A percentile compares a stretch with the other conserved stretches of the same genome.
Evolutionary conservation across 2,888 invertebrate species (phyloP).

Genomic region (Drosophila atripex): DNA sequence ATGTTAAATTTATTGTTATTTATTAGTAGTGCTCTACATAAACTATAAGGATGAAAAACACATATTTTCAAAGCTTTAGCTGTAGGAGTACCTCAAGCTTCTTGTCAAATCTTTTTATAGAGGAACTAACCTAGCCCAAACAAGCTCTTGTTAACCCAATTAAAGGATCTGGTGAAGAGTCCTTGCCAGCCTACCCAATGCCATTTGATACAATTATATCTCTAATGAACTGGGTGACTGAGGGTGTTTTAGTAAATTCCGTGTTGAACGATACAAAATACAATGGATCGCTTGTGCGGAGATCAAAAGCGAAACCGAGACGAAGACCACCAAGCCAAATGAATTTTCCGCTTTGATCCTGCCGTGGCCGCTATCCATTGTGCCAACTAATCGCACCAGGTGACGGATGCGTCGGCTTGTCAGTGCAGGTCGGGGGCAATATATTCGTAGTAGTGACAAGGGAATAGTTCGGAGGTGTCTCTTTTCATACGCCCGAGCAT

Average conservation of each 20-base stretch:
- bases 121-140: not conserved
- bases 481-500: slow-evolving; percentile 74
- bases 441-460: slow-evolving; percentile 65
- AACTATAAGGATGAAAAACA: no score
- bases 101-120: not conserved
- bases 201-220: slow-evolving; percentile 34
- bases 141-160: slow-evolving; percentile 35
- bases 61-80: not conserved
- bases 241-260: slow-evolving; percentile 38
- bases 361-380: slow-evolving; percentile 81
- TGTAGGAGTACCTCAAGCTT: not conserved
- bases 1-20: no score
- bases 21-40: no score
- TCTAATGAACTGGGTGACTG: slow-evolving; percentile 42
- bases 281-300: slow-evolving; percentile 50
- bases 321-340: slow-evolving; percentile 83
- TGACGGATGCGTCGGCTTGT: slow-evolving; percentile 77
- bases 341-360: slow-evolving; percentile 83
- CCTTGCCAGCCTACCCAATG: slow-evolving; percentile 16
- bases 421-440: slow-evolving; percentile 47
- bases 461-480: slow-evolving; percentile 76
- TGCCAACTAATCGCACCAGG: slow-evolving; percentile 78
- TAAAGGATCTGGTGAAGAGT: slow-evolving; percentile 30
- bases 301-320: slow-evolving; percentile 62
- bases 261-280: slow-evolving; percentile 40